Evolutionary conservation across 2,113 vertebrate genomes (phyloP).

Genomic region (Larimichthys polyactis): DNA sequence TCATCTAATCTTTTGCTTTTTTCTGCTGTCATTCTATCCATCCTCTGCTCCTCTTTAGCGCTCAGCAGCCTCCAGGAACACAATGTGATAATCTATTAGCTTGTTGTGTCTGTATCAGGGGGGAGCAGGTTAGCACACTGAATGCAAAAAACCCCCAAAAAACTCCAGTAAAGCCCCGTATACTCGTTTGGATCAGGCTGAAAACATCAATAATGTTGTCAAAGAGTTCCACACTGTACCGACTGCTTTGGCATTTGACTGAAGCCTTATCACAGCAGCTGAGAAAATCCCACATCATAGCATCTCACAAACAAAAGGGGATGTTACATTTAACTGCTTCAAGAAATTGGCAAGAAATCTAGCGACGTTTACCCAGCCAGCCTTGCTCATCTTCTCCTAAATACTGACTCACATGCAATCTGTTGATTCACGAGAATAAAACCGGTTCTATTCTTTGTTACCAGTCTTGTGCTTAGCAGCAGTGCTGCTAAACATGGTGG

Average conservation of each 20-base stretch:
- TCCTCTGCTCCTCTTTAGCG: slow-evolving; percentile 45
- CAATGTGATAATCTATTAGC: slow-evolving; percentile 48
- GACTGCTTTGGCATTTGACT: slow-evolving; percentile 38
- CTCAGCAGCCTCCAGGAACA: slow-evolving; percentile 41
- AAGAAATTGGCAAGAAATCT: slow-evolving; percentile 59
- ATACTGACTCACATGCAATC: slow-evolving; percentile 19
- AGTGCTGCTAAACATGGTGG: slow-evolving; percentile 1
- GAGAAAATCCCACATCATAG: slow-evolving; percentile 48
- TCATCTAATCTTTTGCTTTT: slow-evolving; percentile 47
- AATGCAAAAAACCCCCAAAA: background rate
- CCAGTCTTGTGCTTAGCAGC: slow-evolving; percentile 3
- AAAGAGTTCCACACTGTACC: slow-evolving; percentile 19
- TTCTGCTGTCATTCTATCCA: slow-evolving; percentile 17
- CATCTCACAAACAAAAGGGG: slow-evolving; percentile 51
- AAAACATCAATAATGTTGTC: slow-evolving; percentile 45
- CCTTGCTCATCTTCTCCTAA: slow-evolving; percentile 23
- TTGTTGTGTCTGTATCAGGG: slow-evolving; percentile 50
- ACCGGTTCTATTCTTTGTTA: slow-evolving; percentile 11
- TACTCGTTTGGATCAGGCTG: slow-evolving; percentile 35
- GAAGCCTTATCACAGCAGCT: slow-evolving; percentile 32
- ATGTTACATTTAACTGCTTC: slow-evolving; percentile 54
- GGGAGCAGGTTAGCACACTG: slow-evolving; percentile 15
- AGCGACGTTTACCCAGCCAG: slow-evolving; percentile 34
- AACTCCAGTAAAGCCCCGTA: slow-evolving; percentile 27
- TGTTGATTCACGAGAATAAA: slow-evolving; percentile 39